A percentile compares a stretch with the other conserved stretches of the same genome.
Conservation (phyloP, 2,888 invertebrate genomes). For the Diloba caeruleocephala region DNA sequence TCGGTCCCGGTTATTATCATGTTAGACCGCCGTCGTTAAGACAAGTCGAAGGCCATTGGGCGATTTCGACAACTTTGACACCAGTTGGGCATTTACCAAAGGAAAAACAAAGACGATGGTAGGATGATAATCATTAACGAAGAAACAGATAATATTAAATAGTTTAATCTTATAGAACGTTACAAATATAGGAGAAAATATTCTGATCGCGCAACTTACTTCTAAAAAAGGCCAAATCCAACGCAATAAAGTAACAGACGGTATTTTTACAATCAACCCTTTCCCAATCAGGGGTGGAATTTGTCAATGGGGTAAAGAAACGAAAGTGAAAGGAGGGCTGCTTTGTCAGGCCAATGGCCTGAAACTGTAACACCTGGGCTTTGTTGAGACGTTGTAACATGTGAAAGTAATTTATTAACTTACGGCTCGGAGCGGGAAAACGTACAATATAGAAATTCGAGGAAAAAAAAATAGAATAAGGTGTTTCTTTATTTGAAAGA, state of each 20-base stretch:
- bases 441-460: conserved; percentile 55
- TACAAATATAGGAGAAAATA: background rate
- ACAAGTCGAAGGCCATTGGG: too few relatives aligned
- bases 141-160: too few relatives aligned
- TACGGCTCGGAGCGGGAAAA: conserved; percentile 48
- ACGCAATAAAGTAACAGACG: conserved; percentile 47
- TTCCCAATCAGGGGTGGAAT: conserved; percentile 55
- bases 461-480: conserved; percentile 44
- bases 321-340: conserved; percentile 38
- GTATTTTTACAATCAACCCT: conserved; percentile 51
- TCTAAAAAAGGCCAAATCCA: conserved; percentile 49
- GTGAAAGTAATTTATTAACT: conserved; percentile 73
- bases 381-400: conserved; percentile 61
- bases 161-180: background rate
- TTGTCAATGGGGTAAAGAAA: conserved; percentile 51
- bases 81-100: too few relatives aligned
- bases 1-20: too few relatives aligned
- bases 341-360: conserved; percentile 72
- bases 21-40: too few relatives aligned
- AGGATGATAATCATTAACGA: too few relatives aligned
- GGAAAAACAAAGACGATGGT: too few relatives aligned
- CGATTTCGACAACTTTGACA: too few relatives aligned
- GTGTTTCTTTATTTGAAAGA: conserved; percentile 49
- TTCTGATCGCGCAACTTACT: background rate
- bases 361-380: conserved; percentile 75